These are phyloP conservation scores for Scaeva pyrastri DNA, from an alignment of 2,888 invertebrate species.

Conservation along the genomic window DNA sequence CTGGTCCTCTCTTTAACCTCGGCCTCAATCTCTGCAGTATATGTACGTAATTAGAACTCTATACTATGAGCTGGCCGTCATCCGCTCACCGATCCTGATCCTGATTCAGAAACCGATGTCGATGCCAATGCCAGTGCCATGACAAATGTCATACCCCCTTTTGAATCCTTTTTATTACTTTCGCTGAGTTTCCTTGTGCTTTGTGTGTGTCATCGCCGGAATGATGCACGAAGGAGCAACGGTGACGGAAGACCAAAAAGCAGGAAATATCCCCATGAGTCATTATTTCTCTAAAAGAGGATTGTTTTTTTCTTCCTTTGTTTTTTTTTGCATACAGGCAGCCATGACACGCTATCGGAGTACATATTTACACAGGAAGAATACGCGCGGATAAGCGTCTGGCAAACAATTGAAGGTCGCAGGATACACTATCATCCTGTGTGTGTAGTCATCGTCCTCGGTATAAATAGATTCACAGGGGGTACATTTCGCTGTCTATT, in stretches of 20 bases:
- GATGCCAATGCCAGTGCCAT: conserved; percentile 46
- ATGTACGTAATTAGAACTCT: conserved; percentile 61
- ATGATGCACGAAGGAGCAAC: conserved; percentile 4
- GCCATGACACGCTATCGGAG: conserved; percentile 13
- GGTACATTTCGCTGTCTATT: conserved; percentile 66
- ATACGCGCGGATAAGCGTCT: conserved; percentile 71
- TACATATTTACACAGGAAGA: conserved; percentile 66
- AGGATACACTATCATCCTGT: conserved; percentile 63
- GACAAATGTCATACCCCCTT: conserved; percentile 63
- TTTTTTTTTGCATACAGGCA: neutral
- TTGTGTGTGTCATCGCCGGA: conserved; percentile 51
- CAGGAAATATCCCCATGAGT: conserved; percentile 70
- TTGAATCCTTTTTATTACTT: conserved; percentile 68
- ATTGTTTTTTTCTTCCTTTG: conserved; percentile 10
- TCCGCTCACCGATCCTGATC: neutral
- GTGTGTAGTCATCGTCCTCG: neutral
- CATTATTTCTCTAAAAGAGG: conserved; percentile 33
- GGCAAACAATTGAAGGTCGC: conserved; percentile 75
- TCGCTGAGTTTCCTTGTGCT: neutral
- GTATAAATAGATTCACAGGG: conserved; percentile 66
- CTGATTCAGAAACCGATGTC: conserved; percentile 16
- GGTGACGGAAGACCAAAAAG: conserved; percentile 44
- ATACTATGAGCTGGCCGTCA: neutral
- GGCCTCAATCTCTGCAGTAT: conserved; percentile 60
- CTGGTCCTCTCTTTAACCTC: too few relatives aligned